A percentile compares a stretch with the other conserved stretches of the same genome.
Evolutionary conservation across 2,113 vertebrate genomes (phyloP).

Genomic region (Engraulis encrasicolus): DNA sequence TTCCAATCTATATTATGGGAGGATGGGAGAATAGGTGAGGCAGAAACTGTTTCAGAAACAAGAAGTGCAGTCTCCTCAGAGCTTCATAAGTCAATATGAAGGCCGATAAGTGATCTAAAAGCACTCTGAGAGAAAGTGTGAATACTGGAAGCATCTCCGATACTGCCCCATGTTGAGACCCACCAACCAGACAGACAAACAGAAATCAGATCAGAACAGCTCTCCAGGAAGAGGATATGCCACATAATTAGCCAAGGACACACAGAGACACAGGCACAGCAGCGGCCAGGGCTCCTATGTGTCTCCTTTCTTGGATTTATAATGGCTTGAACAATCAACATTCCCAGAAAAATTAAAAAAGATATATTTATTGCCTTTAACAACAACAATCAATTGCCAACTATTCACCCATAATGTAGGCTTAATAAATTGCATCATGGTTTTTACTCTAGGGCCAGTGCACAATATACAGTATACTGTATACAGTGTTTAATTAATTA

Average conservation of each 20-base stretch:
- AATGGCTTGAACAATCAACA: no score
- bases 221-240: background rate
- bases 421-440: no score
- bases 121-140: background rate
- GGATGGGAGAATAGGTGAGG: background rate
- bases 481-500: background rate
- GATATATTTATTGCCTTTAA: no score
- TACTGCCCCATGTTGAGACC: background rate
- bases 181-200: background rate
- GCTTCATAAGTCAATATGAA: background rate
- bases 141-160: background rate
- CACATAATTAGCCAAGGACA: background rate
- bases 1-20: background rate
- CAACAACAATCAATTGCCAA: no score
- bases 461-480: constrained; percentile 1
- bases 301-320: no score
- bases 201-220: background rate
- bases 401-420: no score
- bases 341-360: no score
- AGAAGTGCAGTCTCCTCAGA: background rate
- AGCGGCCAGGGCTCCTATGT: no score
- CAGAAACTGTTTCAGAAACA: background rate
- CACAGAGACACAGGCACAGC: no score
- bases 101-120: constrained; percentile 8
- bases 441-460: background rate